Base-by-base conservation (phyloP, 2,113 vertebrate species). In the Stigmatopora nigra region DNA sequence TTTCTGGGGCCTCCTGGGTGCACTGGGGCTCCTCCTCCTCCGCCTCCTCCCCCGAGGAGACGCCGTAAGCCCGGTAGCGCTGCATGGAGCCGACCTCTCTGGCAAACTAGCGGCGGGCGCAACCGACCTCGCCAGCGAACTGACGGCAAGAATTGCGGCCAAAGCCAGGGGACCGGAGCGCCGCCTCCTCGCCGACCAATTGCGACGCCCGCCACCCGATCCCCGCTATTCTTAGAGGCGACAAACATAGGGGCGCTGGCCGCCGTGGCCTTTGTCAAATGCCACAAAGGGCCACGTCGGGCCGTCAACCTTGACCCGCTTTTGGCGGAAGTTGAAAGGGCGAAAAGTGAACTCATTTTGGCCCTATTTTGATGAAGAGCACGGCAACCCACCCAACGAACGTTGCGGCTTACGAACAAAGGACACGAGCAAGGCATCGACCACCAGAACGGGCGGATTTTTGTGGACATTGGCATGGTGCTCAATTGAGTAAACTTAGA, bases 211-310 rank as follows among this genome's bases (percentile, higher is more conserved):
- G 49, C 67, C 84, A 84, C 80, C 72, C 49, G 83, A 87, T 68
- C 74, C 79, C 25, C 67, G 36, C 82, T 88, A 88, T 87, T 87
- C 77, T 88, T 87, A 87, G 85, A 85, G 80, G 78, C 65, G 83
- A 84, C 82, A 79, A 82, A 73, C 61, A 57, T 47, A 47, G 59
- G 63, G 47, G 46, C 61, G 47, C 65, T 61, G 51, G 46, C 62
- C 55, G 67, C 51, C 63, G 38, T 63, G 19, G 63, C 46, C 60
- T 36, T 69, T 41, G 35, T 20, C 15, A 44, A 70, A 78, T 82
- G 57, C 77, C 82, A 80, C 70, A 68, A 69, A 74, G 75, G 72
- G 78, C 78, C 78, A 68, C 78, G 64, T 7, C 1, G 75, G 57
- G 48, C 68, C 3, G 44, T 68, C 70, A 70, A 85, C 83, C 79